phyloP scores from a whole-genome alignment of 2,797 vertebrate genomes.

The Microctenopoma stevenorrisi region DNA sequence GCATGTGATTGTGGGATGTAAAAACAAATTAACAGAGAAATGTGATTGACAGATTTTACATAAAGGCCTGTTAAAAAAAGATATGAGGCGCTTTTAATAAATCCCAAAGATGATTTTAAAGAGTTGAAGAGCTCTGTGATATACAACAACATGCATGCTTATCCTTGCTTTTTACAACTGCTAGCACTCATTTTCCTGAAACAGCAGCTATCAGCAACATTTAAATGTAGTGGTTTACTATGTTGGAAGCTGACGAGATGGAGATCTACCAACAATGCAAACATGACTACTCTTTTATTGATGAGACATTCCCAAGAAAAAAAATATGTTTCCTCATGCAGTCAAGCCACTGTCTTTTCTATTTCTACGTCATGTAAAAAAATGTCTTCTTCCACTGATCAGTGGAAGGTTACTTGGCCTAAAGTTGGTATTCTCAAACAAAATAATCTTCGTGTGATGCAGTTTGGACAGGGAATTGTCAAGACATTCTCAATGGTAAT shows the following conservation, averaged over 20 bases:
- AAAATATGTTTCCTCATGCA: not conserved
- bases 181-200: slow-evolving; percentile 9
- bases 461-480: not conserved
- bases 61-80: slow-evolving; percentile 3
- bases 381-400: not conserved
- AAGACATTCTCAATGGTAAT: slow-evolving; percentile 3
- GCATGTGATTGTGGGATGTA: slow-evolving; percentile 14
- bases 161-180: slow-evolving; percentile 1
- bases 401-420: not conserved
- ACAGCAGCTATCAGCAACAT: slow-evolving; percentile 17
- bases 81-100: slow-evolving; percentile 31
- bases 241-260: not conserved
- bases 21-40: slow-evolving; percentile 15
- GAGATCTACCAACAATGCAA: slow-evolving; percentile 19
- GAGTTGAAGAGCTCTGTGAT: slow-evolving; percentile 1
- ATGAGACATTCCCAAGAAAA: not conserved
- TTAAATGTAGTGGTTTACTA: slow-evolving; percentile 33
- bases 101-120: slow-evolving; percentile 7
- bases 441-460: too few relatives aligned
- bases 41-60: slow-evolving; percentile 23
- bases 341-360: not conserved
- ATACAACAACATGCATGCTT: not conserved
- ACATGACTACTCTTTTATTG: slow-evolving; percentile 10
- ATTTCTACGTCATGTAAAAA: not conserved
- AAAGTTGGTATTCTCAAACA: not conserved